A percentile compares a stretch with the other conserved stretches of the same genome.
phyloP scores from a whole-genome alignment of 2,888 invertebrate species.

The Chelonus formosanus region DNA sequence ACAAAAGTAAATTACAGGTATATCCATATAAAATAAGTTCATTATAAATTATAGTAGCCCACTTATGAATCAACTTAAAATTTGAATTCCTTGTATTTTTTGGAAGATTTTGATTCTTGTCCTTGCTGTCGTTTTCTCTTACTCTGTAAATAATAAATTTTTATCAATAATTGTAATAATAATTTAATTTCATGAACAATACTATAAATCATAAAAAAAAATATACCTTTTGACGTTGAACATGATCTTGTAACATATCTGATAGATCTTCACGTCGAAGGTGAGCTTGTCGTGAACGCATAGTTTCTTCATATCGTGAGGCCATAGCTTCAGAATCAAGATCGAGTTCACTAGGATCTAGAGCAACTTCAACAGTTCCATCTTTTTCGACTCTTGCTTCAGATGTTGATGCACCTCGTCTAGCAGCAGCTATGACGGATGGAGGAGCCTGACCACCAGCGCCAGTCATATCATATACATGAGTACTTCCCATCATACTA shows the following conservation, averaged over 20 bases:
- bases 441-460: slow-evolving; percentile 70
- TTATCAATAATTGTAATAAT: no score
- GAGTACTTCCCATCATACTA: slow-evolving; percentile 98
- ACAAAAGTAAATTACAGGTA: background rate
- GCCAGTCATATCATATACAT: slow-evolving; percentile 93
- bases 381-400: slow-evolving; percentile 64
- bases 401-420: slow-evolving; percentile 59
- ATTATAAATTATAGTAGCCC: slow-evolving; percentile 60
- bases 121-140: slow-evolving; percentile 92
- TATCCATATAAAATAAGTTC: slow-evolving; percentile 48
- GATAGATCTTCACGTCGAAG: slow-evolving; percentile 93
- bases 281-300: slow-evolving; percentile 90
- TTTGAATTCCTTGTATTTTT: slow-evolving; percentile 99
- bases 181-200: slow-evolving; percentile 99
- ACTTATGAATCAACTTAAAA: slow-evolving; percentile 65
- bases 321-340: slow-evolving; percentile 96
- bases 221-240: slow-evolving; percentile 90
- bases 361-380: slow-evolving; percentile 89
- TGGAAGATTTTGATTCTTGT: slow-evolving; percentile 88
- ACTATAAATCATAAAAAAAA: slow-evolving; percentile 81
- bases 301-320: slow-evolving; percentile 93
- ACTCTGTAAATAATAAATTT: slow-evolving; percentile 69
- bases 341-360: slow-evolving; percentile 97
- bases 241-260: slow-evolving; percentile 98
- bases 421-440: slow-evolving; percentile 66